Percentiles rank a stretch among this genome's conserved stretches.
Evolutionary conservation across 2,888 invertebrate genomes (phyloP).

Genomic region (Cyaniris semiargus): DNA sequence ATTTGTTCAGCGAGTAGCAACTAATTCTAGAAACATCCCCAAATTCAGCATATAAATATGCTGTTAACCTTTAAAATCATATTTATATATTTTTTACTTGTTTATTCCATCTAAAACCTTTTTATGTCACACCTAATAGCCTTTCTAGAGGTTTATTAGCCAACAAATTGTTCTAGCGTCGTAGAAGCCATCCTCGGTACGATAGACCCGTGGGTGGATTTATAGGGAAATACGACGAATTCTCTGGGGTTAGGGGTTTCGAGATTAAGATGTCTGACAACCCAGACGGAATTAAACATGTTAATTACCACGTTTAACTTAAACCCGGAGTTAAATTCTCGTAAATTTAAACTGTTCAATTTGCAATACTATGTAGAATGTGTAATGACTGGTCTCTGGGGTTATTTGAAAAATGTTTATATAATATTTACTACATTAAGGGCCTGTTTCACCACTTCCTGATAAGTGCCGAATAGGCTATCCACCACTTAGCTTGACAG

Average conservation of each 20-base stretch:
- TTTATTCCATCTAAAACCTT: no score
- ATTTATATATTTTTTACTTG: no score
- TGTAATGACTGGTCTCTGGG: background rate
- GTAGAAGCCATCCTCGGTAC: background rate
- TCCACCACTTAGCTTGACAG: no score
- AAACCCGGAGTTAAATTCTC: background rate
- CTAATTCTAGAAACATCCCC: no score
- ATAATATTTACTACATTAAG: no score
- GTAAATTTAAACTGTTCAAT: background rate
- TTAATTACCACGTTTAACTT: constrained; percentile 19
- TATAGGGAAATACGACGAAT: constrained; percentile 66
- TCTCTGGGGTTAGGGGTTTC: constrained; percentile 65
- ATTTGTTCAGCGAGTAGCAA: no score
- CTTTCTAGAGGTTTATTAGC: background rate
- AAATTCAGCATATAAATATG: no score
- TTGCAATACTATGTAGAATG: background rate
- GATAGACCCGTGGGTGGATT: constrained; percentile 7
- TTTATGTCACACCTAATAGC: background rate
- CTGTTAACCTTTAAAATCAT: no score
- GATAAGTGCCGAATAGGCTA: no score
- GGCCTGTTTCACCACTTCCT: no score
- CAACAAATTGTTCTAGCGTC: background rate
- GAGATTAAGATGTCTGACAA: constrained; percentile 55
- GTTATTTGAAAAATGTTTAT: no score
- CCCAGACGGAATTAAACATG: constrained; percentile 15